These are phyloP conservation scores for Aegithalos caudatus DNA, from an alignment of 2,113 vertebrate species.

Conservation along the genomic window DNA sequence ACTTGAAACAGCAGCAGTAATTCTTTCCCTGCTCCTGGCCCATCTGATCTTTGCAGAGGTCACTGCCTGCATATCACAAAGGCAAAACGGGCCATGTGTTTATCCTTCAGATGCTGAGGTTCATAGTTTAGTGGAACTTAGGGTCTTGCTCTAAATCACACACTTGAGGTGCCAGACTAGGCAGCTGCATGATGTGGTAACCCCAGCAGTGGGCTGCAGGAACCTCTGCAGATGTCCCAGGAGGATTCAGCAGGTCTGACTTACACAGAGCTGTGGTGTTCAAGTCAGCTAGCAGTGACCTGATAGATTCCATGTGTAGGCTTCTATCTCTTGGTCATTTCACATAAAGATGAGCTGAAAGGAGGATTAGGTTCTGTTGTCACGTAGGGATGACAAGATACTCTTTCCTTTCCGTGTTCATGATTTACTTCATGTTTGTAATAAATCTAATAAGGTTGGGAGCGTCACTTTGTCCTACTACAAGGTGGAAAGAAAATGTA, in stretches of 20 bases:
- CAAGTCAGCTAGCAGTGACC: neutral
- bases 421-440: neutral
- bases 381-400: neutral
- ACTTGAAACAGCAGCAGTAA: neutral
- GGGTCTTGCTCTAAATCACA: neutral
- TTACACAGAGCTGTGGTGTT: fast-evolving
- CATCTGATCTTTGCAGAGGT: neutral
- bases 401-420: neutral
- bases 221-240: neutral
- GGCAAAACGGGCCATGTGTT: neutral
- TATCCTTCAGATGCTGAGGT: neutral
- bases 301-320: neutral
- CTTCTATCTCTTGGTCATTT: neutral
- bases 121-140: neutral
- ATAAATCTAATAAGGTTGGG: neutral
- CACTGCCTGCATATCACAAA: neutral
- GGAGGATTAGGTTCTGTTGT: neutral
- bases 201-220: neutral
- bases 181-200: neutral
- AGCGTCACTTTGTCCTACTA: neutral
- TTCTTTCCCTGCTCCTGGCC: neutral
- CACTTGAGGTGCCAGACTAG: neutral
- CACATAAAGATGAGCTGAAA: neutral
- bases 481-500: neutral
- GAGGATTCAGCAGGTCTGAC: neutral